Base-by-base conservation (phyloP, 2,888 invertebrate species). In the Dicyrtoma fusca region DNA sequence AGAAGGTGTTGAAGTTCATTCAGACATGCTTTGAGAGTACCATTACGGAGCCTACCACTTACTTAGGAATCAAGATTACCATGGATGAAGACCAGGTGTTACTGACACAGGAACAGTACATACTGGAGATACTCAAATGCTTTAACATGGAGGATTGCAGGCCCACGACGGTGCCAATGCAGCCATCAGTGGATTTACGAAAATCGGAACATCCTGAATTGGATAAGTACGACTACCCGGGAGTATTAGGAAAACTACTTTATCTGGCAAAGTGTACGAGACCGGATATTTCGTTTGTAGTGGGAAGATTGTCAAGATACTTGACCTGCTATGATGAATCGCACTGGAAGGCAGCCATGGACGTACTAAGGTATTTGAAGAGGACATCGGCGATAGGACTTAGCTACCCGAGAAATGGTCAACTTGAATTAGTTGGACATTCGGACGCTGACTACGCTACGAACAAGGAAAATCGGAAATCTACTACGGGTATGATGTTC, bases 381-480 rank as follows among this genome's bases (percentile, higher is more conserved):
- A 71, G 74, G 17, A 77, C 76, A 1, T 57, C 14, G 21, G 57
- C 69, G 14, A 6, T 44, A 1, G 71, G 63, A 5, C 51, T 71
- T 17, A 1, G 1, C 1, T 71, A 42, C 21, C 19, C 2, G 11
- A 0, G 13, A 11, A 19, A 26, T 1, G 42, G 47, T 17, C 49
- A 1, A 1, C 55, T 14, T 8, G 5, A 23, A 3, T 5, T 75
- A 47, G 19, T 57, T 19, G 79, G 73, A 4, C 79, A 71, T 62
- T 69, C 61, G 1, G 80, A 79, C 69, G 71, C 78, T 5, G 76
- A 79, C 66, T 77, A 71, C 62, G 79, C 68, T 19, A 73, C 72
- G n/a, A 76, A 77, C 53, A 51, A 42, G 14, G 49, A 55, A 26
- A 64, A 68, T 11, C 49, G 75, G 17, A 71, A 72, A 23, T 78